Percentiles rank a stretch among this genome's conserved stretches.
Evolutionary conservation across 2,113 vertebrate species (phyloP).

Genomic region (Ptilorrhoa leucosticta): DNA sequence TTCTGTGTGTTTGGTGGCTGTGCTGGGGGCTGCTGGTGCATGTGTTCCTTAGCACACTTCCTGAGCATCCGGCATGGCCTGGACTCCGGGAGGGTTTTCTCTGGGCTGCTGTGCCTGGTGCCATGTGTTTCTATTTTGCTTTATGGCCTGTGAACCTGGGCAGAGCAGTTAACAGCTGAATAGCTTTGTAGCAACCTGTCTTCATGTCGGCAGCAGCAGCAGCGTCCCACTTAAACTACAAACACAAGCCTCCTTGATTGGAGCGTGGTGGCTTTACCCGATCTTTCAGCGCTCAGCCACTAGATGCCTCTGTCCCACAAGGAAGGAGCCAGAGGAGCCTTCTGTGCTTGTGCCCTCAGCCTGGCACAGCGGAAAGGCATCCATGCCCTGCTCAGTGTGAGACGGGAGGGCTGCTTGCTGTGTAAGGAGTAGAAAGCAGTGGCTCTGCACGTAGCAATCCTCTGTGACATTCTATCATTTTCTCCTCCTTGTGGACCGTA

Average conservation of each 20-base stretch:
- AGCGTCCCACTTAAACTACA: accelerated
- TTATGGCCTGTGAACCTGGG: background rate
- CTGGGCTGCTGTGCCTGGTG: background rate
- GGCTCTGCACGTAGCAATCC: background rate
- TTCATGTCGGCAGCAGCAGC: background rate
- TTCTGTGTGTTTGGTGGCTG: accelerated
- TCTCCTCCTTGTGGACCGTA: accelerated
- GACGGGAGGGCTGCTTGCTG: accelerated
- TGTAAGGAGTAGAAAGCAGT: background rate
- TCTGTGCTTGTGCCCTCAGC: background rate
- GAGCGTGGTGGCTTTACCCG: background rate
- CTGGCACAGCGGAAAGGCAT: accelerated
- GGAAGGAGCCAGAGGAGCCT: background rate
- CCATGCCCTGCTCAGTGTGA: accelerated
- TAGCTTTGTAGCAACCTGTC: background rate
- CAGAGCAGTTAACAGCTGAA: background rate
- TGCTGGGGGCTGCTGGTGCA: accelerated
- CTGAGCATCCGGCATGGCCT: background rate
- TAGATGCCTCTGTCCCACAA: constrained; percentile 14
- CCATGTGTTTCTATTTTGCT: background rate
- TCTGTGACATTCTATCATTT: background rate
- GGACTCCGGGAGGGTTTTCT: background rate
- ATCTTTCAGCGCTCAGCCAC: background rate
- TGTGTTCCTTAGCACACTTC: background rate
- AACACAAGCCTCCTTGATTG: accelerated